Base-by-base conservation (phyloP, 1,140 invertebrate species). In the Hesperophylax magnus region DNA sequence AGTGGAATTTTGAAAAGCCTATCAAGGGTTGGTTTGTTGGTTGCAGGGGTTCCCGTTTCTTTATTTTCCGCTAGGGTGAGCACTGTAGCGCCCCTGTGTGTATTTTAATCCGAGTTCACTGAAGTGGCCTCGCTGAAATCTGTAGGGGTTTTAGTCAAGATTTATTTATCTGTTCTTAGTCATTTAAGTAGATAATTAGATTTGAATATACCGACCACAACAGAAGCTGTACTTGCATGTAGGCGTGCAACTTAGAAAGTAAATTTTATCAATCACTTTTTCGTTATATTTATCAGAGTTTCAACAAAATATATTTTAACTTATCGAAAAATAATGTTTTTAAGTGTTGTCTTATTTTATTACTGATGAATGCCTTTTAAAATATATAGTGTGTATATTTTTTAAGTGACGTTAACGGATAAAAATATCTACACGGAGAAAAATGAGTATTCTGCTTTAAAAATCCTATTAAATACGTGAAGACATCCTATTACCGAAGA, bases 11-110 rank as follows among this genome's bases (percentile, higher is more conserved):
- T 72, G 22, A 74, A 79, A 79, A 78, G 27, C 56, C 47, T 67
- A 63, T 54, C 34, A 53, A 80, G 78, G 71, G 67, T 61, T 17
- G 69, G 9, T 67, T n/a, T 8, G 47, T 47, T 69, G 39, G 52
- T 72, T 31, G 15, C 27, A 20, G 34, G 60, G 71, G 78, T 47
- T 18, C 71, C 53, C 58, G 58, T 27, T 78, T 78, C 75, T 77
- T 81, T 77, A 78, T 60, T 78, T 78, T 78, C 75, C 76, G 67
- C 75, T 11, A 63, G 61, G 77, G 69, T 81, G 77, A 78, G 20
- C 77, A 78, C 65, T 65, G 53, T 9, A 78, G 54, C 56, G 60
- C 65, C 75, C 61, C 75, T 69, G 58, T 53, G 80, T 60, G 53
- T 81, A 65, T 81, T 81, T 76, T 76, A 61, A 61, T 72, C 39